phyloP scores from a whole-genome alignment of 2,888 invertebrate genomes.

The Didymodactylos carnosus region DNA sequence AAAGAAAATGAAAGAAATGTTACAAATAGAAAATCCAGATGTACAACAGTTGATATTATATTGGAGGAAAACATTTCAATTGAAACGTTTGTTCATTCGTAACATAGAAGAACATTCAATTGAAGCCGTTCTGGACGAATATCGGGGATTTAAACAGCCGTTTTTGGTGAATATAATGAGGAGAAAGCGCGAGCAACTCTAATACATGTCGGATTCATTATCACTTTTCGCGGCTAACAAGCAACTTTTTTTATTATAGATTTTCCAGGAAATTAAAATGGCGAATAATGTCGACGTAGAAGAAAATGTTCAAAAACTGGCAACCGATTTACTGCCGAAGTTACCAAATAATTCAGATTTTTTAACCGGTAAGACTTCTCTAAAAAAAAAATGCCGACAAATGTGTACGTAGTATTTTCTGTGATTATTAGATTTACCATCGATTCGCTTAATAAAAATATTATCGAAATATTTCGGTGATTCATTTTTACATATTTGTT shows the following conservation, averaged over 20 bases:
- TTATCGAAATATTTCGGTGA: not conserved
- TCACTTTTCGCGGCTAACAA: not conserved
- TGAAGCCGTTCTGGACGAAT: not conserved
- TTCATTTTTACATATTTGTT: not conserved
- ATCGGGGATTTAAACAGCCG: not conserved
- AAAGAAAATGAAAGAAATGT: not conserved
- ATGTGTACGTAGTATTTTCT: not conserved
- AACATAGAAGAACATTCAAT: not conserved
- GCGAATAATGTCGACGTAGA: not conserved
- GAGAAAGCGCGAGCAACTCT: not conserved
- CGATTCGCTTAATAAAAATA: not conserved
- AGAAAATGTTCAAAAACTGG: not conserved
- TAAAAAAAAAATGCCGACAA: not conserved
- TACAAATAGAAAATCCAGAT: not conserved
- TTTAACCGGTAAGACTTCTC: not conserved
- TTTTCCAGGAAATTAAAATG: not conserved
- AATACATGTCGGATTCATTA: not conserved
- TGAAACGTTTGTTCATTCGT: not conserved
- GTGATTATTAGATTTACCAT: not conserved
- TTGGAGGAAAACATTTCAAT: not conserved
- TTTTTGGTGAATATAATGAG: not conserved
- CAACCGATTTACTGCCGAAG: not conserved
- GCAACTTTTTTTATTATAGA: not conserved
- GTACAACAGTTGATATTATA: not conserved
- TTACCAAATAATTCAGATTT: not conserved